Evolutionary conservation across 1,140 invertebrate genomes (phyloP), one percentile per base, ranked within the genome.

Genomic region (Cyphomyrmex costatus): DNA sequence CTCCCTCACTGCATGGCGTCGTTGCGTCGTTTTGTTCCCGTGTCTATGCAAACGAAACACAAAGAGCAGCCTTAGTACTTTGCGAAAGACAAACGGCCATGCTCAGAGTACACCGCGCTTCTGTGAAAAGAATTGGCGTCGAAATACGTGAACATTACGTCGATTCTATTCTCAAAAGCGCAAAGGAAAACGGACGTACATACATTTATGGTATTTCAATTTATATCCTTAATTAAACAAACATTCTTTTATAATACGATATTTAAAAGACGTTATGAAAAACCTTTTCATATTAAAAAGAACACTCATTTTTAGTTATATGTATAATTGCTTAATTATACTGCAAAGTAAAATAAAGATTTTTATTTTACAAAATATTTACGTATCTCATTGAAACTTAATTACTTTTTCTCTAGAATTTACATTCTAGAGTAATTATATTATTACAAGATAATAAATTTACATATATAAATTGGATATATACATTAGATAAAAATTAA

Each of bases 221-320:
- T 79, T 79, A 68, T 61, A n/a, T 66, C 2, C n/a, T 68, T 80
- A 80, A 80, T 70, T 80, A 80, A 80, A 79, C 24, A 24, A 70
- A 30, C 61, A 6, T 46, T 24, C n/a, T 24, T 6, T 53, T n/a
- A 14, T 8, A 30, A 6, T 10, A 8, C 0, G 19, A 12, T 30
- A 27, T 60, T 63, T 42, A 24, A 19, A 27, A 63, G 16, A 2
- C 46, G 42, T 46, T 24, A 5, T 7, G 30, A 16, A n/a, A 36
- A 27, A 4, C 8, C 61, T 42, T 27, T 2, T 30, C n/a, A 36
- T 14, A 16, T 56, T 21, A 0, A 24, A 14, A 46, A 12, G 56
- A 56, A 53, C 10, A 33, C 3, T 53, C 6, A 16, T 56, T 56
- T 74, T 74, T 73, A 73, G 33, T 56, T 33, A 16, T 36, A 66